Evolutionary conservation across 2,113 vertebrate genomes (phyloP).

Genomic region (Suricata suricatta): DNA sequence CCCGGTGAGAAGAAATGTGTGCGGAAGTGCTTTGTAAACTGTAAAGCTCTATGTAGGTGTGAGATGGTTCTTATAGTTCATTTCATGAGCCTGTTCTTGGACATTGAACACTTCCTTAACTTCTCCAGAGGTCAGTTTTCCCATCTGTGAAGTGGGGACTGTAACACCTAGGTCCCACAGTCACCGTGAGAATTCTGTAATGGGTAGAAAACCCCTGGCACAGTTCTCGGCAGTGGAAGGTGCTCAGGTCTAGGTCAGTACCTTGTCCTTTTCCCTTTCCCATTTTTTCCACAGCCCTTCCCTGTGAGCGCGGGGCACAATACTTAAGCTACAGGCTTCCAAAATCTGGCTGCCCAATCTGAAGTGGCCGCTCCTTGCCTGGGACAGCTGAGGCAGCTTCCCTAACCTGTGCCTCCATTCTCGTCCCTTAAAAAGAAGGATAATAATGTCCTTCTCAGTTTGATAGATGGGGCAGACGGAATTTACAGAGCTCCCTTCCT

Average conservation of each 20-base stretch:
- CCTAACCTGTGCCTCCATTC: neutral
- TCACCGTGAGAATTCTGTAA: neutral
- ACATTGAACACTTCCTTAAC: neutral
- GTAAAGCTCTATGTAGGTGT: neutral
- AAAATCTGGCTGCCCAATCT: neutral
- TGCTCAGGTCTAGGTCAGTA: neutral
- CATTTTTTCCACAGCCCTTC: neutral
- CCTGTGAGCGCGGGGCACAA: too few relatives aligned
- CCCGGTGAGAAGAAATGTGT: neutral
- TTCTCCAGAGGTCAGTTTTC: slow-evolving; percentile 6
- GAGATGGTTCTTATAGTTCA: neutral
- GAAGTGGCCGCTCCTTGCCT: neutral
- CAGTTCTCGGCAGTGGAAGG: neutral
- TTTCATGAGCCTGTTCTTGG: neutral
- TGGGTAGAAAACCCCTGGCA: neutral
- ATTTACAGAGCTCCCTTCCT: too few relatives aligned
- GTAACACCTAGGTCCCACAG: neutral
- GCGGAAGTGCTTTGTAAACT: neutral
- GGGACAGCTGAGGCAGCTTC: neutral
- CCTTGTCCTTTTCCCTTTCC: neutral
- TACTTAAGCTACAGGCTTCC: neutral
- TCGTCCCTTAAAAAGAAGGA: neutral
- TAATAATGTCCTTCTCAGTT: too few relatives aligned
- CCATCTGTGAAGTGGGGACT: neutral
- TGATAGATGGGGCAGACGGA: too few relatives aligned